Conservation (phyloP, 92 coral and sea anemone species). For the Phymanthus crucifer region DNA sequence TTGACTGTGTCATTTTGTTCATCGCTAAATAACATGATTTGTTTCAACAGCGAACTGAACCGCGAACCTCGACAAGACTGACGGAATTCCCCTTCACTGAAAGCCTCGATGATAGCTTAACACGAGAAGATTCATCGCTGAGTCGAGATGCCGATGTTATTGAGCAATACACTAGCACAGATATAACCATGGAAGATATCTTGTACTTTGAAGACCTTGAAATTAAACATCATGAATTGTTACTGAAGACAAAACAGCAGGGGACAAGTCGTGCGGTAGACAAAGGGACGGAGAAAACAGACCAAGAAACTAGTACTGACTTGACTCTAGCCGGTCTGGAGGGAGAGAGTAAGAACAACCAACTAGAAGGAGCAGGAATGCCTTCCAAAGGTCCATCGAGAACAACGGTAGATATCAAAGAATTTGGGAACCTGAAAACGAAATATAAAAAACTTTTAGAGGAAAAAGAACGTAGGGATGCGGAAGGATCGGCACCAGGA, state of each 20-base stretch:
- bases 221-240: conserved; percentile 49
- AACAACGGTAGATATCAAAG: not conserved
- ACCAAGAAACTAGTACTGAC: conserved; percentile 57
- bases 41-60: conserved; percentile 8
- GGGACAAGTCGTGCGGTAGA: not conserved
- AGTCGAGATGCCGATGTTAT: not conserved
- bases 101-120: conserved; percentile 3
- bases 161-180: conserved; percentile 66
- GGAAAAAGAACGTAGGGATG: not conserved
- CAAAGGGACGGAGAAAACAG: not conserved
- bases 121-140: not conserved
- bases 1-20: not conserved
- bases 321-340: conserved; percentile 51
- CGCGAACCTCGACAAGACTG: not conserved
- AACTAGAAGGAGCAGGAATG: conserved; percentile 17
- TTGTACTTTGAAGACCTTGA: conserved; percentile 65
- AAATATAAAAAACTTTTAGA: conserved; percentile 34
- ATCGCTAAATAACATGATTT: not conserved
- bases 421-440: conserved; percentile 30
- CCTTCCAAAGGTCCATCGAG: conserved; percentile 7
- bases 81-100: conserved; percentile 16
- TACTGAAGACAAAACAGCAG: conserved; percentile 21
- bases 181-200: conserved; percentile 64
- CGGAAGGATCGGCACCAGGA: conserved; percentile 10
- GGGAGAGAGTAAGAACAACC: not conserved